phyloP scores from a whole-genome alignment of 1,140 invertebrate genomes.

The Pantala flavescens region DNA sequence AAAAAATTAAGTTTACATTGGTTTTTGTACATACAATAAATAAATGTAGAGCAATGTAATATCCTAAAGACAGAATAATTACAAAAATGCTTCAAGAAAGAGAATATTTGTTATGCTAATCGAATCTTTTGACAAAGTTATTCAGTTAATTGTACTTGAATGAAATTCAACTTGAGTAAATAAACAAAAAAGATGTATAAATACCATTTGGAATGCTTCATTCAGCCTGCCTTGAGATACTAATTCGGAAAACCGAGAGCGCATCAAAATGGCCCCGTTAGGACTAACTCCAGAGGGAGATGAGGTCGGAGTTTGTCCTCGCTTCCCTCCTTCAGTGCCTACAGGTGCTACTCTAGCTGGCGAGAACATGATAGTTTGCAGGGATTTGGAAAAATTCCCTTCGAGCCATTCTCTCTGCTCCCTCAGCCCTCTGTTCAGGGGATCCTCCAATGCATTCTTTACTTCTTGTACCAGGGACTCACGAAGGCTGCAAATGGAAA shows the following conservation, averaged over 20 bases:
- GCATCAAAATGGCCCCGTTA: constrained; percentile 31
- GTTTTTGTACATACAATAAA: too few species aligned
- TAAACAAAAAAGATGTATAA: background rate
- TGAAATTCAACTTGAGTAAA: too few species aligned
- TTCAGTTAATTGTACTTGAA: too few species aligned
- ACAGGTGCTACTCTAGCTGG: background rate
- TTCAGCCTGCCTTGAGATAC: constrained; percentile 64
- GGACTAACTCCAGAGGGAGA: background rate
- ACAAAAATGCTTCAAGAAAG: too few species aligned
- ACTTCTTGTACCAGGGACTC: constrained; percentile 30
- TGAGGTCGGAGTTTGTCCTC: constrained; percentile 35
- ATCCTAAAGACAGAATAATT: too few species aligned
- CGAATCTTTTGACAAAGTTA: too few species aligned
- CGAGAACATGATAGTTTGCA: constrained; percentile 48
- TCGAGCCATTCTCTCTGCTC: constrained; percentile 46
- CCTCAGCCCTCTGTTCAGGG: constrained; percentile 46
- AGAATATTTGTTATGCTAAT: too few species aligned
- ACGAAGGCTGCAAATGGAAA: constrained; percentile 34
- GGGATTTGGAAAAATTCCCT: constrained; percentile 43
- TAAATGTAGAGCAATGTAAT: too few species aligned
- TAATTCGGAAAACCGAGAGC: constrained; percentile 61
- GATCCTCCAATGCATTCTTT: constrained; percentile 38
- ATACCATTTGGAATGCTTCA: constrained; percentile 66
- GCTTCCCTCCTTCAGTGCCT: background rate
- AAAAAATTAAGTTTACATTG: too few species aligned